A percentile compares a stretch with the other conserved stretches of the same genome.
phyloP scores from a whole-genome alignment of 2,113 vertebrate species.

The Misgurnus mizolepis region DNA sequence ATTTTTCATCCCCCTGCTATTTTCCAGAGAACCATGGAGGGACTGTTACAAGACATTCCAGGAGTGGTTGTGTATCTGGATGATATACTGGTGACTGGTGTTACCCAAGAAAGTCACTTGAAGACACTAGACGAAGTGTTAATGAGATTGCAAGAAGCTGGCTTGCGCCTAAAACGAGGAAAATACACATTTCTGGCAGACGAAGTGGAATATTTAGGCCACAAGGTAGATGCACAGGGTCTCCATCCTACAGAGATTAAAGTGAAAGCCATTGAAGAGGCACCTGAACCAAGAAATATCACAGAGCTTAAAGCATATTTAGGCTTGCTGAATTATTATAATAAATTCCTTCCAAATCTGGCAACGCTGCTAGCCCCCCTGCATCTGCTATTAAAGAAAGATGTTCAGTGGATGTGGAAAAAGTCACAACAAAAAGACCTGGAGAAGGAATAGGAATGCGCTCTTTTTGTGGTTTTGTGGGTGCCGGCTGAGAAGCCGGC shows the following conservation, averaged over 20 bases:
- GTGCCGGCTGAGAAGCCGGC: too few species aligned
- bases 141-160: too few species aligned
- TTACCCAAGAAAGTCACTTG: too few species aligned
- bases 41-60: background rate
- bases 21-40: slow-evolving; percentile 30
- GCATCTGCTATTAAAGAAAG: background rate
- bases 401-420: background rate
- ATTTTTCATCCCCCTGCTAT: slow-evolving; percentile 37
- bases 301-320: slow-evolving; percentile 16
- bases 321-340: slow-evolving; percentile 33
- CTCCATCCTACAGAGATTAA: slow-evolving; percentile 1
- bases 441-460: too few species aligned
- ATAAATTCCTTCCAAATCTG: slow-evolving; percentile 20
- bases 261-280: background rate
- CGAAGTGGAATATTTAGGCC: slow-evolving; percentile 24
- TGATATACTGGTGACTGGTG: too few species aligned
- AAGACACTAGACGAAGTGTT: too few species aligned
- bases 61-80: too few species aligned
- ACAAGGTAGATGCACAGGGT: background rate
- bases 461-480: too few species aligned
- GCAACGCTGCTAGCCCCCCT: slow-evolving; percentile 1
- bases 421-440: too few species aligned
- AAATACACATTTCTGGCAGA: too few species aligned
- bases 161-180: too few species aligned
- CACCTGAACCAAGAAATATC: slow-evolving; percentile 19